Evolutionary conservation across 2,888 invertebrate species (phyloP), one percentile per base, ranked within the genome.

Genomic region (Cynaeus angustus): DNA sequence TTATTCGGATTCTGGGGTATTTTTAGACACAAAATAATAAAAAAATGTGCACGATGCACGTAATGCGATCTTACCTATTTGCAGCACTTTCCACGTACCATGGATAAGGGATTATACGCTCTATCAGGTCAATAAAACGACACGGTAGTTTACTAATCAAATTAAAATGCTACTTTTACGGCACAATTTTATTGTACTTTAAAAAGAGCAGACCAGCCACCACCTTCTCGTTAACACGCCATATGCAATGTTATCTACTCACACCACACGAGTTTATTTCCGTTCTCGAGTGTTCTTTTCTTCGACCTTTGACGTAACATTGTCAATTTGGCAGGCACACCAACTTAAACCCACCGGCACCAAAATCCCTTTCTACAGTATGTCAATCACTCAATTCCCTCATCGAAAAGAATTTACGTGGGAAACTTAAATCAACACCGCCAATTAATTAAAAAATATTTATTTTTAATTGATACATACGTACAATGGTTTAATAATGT

Each of bases 21-120:
- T 43, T 46, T 66, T 56, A 56, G 66, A 46, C 13, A 28, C 16
- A 48, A 55, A 66, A 64, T 43, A 30, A 48, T 45, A 65, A 65
- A 53, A 53, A 46, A n/a, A 48, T 48, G 14, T 56, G 56, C n/a
- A 56, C 33, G 48, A 45, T 46, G 56, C 37, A 46, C 26, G 66
- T 48, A 66, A 66, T 55, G 66, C 45, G 66, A 66, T 56, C 66
- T 66, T 56, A 65, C 65, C 53, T 56, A 64, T 41, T 30, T 48
- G 46, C 26, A 48, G 48, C 48, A 12, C 6, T 46, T 50, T 45
- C 66, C 66, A 48, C 46, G 48, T 33, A 66, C 56, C 56, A 66
- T 56, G 38, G 33, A 41, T 12, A 16, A 48, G 14, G 26, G 48
- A 66, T 46, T 56, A 46, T 46, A 45, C 12, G 50, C 12, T 28